Conservation (phyloP, 2,113 vertebrate genomes). For the Dicerorhinus sumatrensis region DNA sequence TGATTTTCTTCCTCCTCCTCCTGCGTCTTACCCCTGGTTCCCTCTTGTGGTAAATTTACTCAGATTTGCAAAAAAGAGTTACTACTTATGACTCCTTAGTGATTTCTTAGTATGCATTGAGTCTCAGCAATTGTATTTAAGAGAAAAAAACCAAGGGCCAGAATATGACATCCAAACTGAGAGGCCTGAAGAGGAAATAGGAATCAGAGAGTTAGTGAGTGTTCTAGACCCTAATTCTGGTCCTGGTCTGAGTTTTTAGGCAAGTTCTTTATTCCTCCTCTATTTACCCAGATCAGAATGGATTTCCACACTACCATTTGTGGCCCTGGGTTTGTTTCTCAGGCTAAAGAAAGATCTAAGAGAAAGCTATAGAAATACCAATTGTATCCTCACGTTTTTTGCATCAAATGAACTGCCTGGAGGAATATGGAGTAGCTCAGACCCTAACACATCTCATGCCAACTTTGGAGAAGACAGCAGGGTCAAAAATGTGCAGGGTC, state of each 20-base stretch:
- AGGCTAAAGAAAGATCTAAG: conserved; percentile 73
- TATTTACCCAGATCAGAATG: background rate
- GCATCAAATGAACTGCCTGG: conserved; percentile 31
- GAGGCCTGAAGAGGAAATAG: background rate
- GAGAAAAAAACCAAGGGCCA: background rate
- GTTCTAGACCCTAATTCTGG: background rate
- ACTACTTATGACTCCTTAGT: background rate
- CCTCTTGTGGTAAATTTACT: background rate
- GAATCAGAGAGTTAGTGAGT: background rate
- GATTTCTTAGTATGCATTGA: background rate
- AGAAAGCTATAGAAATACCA: conserved; percentile 33
- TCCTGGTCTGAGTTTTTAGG: background rate
- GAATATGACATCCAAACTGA: background rate
- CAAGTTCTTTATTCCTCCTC: background rate
- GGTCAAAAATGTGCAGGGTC: conserved; percentile 30
- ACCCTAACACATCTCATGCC: conserved; percentile 41
- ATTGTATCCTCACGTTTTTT: background rate
- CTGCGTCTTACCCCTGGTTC: background rate
- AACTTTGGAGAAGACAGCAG: conserved; percentile 53
- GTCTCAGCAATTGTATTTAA: background rate
- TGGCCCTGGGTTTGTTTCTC: background rate
- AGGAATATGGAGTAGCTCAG: background rate
- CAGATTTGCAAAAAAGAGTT: background rate
- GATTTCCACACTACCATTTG: background rate
- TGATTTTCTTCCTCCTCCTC: background rate